Base-by-base conservation (phyloP, 1,140 invertebrate species). In the Cherax destructor region DNA sequence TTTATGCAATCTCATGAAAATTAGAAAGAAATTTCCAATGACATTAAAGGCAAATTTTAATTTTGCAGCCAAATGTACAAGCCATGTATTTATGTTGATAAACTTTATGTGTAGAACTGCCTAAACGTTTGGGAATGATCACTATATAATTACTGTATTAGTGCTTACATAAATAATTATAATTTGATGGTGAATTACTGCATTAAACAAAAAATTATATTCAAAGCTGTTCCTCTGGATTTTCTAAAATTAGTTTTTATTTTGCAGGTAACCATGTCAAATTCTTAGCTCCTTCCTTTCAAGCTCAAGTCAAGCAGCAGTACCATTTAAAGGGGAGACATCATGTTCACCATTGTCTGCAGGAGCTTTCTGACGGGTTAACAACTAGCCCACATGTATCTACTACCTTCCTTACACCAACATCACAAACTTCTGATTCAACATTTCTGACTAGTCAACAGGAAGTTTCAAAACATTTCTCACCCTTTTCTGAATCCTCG, bases 371-470 rank as follows among this genome's bases (percentile, higher is more conserved):
- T 30, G 30, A 56, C 79, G 79, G 30, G 50, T 81, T 81, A 24
- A 81, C 79, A n/a, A 30, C 79, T 2, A 30, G 6, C 69, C 24
- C 69, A 9, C 50, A 52, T 21, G 18, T 11, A 16, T 30, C 79
- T 11, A n/a, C 49, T 4, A 59, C 79, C n/a, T 81, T 81, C 52
- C 79, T 81, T n/a, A n/a, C 79, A 18, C n/a, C 10, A 24, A n/a
- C 79, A 59, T 59, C 79, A 13, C 79, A 81, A 30, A 59, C 49
- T 56, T 13, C 79, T 4, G 56, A 56, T 81, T 21, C 79, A 56
- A 50, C 79, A 24, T 81, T 81, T 56, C 56, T 81, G n/a, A 59
- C 50, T n/a, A 59, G 50, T 59, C 79, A 59, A 10, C 79, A 59
- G 79, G 50, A 81, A 24, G 11, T 0, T 59, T 21, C 30, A 50